Base-by-base conservation (phyloP, 1,140 invertebrate genomes). In the Epicauta chinensis region DNA sequence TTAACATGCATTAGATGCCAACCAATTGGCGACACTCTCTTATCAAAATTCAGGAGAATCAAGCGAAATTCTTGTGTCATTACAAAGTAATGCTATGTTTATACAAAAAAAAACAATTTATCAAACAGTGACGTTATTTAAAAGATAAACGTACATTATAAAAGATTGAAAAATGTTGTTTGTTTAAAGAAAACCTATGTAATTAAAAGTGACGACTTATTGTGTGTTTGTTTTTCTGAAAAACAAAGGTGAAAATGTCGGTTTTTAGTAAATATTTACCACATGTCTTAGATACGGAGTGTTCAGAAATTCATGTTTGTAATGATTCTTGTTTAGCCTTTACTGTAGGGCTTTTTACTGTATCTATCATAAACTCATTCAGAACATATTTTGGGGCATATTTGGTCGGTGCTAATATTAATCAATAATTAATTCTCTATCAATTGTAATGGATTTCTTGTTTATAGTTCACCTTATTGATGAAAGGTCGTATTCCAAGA, bases 391-490 rank as follows among this genome's bases (percentile, higher is more conserved):
- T 41, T 15, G 38, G 15, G 29, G 47, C 12, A 54, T 51, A 48
- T 12, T n/a, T 23, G 42, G 29, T 46, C 0, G 36, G 10, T 44
- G 23, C n/a, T n/a, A n/a, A n/a, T n/a, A n/a, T n/a, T n/a, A n/a
- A n/a, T n/a, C n/a, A n/a, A n/a, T n/a, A n/a, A n/a, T n/a, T n/a
- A 23, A 2, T 7, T 5, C 23, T 5, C 7, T 7, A 23, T 23
- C 7, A 23, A 23, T 23, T 23, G 23, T n/a, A n/a, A 23, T 23
- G 23, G 1, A 5, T 5, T 5, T 39, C 32, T 30, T 23, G 41
- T 31, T 58, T 61, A 10, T 63, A 90, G 87, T 64, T 87, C 47
- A 79, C 86, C 7, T 71, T 87, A 30, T 67, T 88, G 35, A 81
- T 86, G 73, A 81, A 75, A 64, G 78, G 80, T 53, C 80, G 78